phyloP scores from a whole-genome alignment of 2,797 vertebrate species.

The Dryobates pubescens region DNA sequence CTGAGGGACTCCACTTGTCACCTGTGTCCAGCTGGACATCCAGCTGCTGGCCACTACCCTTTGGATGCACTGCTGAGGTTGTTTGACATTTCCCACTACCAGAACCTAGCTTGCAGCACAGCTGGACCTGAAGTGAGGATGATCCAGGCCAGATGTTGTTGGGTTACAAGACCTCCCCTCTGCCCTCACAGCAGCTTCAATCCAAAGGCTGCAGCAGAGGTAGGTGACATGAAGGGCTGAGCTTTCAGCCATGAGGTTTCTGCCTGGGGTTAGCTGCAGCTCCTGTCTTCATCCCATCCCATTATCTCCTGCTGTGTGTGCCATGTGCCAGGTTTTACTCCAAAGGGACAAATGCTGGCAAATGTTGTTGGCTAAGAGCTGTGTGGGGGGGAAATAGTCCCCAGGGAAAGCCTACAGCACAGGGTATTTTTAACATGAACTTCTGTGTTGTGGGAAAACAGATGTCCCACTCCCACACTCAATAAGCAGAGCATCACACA shows the following conservation, averaged over 20 bases:
- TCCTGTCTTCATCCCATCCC: constrained; percentile 19
- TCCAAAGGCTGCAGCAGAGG: neutral
- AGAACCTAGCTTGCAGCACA: too few relatives aligned
- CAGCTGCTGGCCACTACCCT: too few relatives aligned
- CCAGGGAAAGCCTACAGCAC: constrained; percentile 19
- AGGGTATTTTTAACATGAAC: constrained; percentile 56
- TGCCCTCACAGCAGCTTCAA: neutral
- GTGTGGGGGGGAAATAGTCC: neutral
- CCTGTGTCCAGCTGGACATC: too few relatives aligned
- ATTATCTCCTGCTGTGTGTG: neutral
- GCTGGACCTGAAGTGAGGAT: neutral
- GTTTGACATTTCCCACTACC: too few relatives aligned
- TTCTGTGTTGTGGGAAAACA: constrained; percentile 54
- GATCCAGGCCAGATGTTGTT: neutral
- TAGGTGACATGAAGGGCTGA: neutral
- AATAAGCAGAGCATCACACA: neutral
- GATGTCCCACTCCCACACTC: neutral
- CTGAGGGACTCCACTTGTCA: too few relatives aligned
- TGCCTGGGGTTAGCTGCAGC: neutral
- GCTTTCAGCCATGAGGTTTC: neutral
- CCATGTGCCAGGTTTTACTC: constrained; percentile 1
- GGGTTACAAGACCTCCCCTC: neutral
- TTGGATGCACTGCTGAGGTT: too few relatives aligned
- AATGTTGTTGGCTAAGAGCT: constrained; percentile 20
- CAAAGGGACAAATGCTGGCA: constrained; percentile 43